phyloP scores from a whole-genome alignment of 2,797 vertebrate genomes.

The Ceryle rudis region DNA sequence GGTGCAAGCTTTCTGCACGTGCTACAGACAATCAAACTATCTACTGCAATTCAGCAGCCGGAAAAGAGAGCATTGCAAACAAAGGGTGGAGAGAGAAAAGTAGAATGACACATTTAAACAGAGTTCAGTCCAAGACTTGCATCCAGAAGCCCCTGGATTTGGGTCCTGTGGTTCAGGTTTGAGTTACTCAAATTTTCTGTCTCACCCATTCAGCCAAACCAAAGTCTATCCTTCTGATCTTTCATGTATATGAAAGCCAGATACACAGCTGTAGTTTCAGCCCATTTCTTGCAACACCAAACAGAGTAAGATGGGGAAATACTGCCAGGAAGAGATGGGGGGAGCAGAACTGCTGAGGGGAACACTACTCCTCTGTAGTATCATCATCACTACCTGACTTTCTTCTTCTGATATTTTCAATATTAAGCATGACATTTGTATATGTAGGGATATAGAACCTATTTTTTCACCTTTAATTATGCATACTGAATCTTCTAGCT shows the following conservation, averaged over 20 bases:
- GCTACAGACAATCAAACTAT: not conserved
- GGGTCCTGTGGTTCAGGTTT: not conserved
- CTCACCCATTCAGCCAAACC: not conserved
- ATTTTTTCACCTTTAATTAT: constrained; percentile 30
- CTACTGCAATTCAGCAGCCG: not conserved
- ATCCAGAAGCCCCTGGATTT: not conserved
- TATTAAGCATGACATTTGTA: not conserved
- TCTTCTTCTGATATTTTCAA: constrained; percentile 18
- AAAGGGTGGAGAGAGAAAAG: not conserved
- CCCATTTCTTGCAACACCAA: not conserved
- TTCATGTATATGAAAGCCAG: not conserved
- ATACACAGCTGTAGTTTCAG: not conserved
- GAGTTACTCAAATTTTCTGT: not conserved
- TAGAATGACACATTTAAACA: not conserved
- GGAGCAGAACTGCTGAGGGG: not conserved
- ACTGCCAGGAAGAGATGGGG: not conserved
- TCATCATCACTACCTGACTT: constrained; percentile 8
- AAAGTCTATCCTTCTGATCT: not conserved
- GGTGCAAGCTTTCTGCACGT: not conserved
- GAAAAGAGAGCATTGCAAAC: not conserved
- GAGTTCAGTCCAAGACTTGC: not conserved
- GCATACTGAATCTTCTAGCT: constrained; percentile 28
- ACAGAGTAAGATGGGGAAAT: not conserved
- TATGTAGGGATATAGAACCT: constrained; percentile 26
- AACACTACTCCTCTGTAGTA: not conserved